Evolutionary conservation across 2,797 vertebrate species (phyloP).

Genomic region (Pseudopleuronectes americanus): DNA sequence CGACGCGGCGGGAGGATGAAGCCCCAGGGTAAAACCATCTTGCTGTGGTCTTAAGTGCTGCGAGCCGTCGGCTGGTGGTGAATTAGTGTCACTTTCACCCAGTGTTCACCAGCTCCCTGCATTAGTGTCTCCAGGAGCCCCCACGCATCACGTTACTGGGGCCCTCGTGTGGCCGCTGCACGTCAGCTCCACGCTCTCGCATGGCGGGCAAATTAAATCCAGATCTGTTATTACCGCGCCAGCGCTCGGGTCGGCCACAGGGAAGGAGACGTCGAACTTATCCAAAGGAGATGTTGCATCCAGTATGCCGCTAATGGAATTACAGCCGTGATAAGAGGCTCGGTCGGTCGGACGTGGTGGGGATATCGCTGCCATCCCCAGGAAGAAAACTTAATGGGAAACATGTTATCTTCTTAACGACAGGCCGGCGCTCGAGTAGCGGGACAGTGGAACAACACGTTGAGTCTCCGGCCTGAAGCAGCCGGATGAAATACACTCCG

Average conservation of each 20-base stretch:
- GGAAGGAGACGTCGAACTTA: conserved; percentile 54
- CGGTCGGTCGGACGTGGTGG: conserved; percentile 21
- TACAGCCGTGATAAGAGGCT: conserved; percentile 49
- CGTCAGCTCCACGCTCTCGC: conserved; percentile 16
- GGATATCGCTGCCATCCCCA: conserved; percentile 36
- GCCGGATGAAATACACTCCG: conserved; percentile 51
- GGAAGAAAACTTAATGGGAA: conserved; percentile 45
- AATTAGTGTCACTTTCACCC: conserved; percentile 77
- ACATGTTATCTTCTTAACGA: conserved; percentile 43
- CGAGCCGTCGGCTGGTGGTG: conserved; percentile 54
- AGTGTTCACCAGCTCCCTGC: conserved; percentile 39
- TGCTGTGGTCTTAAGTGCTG: conserved; percentile 62
- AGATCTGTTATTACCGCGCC: conserved; percentile 51
- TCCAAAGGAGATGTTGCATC: conserved; percentile 40
- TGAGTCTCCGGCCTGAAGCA: conserved; percentile 28
- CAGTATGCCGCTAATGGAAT: conserved; percentile 51
- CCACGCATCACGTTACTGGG: conserved; percentile 17
- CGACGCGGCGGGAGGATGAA: background rate
- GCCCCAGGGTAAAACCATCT: conserved; percentile 40
- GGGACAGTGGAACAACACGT: conserved; percentile 56
- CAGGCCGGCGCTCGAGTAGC: conserved; percentile 35
- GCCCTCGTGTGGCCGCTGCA: no score
- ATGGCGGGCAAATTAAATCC: conserved; percentile 51
- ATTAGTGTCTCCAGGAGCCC: conserved; percentile 23
- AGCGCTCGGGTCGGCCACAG: conserved; percentile 20